Percentiles rank a stretch among this genome's conserved stretches.
Evolutionary conservation across 1,140 invertebrate genomes (phyloP).

Genomic region (Apis cerana): DNA sequence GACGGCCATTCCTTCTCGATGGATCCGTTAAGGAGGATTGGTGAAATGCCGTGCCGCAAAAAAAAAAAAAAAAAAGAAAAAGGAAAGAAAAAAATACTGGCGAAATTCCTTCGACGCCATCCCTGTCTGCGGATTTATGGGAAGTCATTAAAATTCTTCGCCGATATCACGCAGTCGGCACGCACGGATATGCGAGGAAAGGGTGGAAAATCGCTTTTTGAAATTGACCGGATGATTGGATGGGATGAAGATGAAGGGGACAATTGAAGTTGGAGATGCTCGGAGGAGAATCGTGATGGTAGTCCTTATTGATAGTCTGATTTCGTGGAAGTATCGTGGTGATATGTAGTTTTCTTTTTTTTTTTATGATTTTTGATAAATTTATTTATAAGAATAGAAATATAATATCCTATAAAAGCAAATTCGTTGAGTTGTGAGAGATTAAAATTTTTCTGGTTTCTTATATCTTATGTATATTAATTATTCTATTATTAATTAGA

Average conservation of each 20-base stretch:
- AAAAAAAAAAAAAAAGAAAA: neutral
- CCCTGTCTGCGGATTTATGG: neutral
- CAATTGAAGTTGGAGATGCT: neutral
- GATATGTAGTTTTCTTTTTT: too few species aligned
- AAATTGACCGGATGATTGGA: constrained; percentile 6
- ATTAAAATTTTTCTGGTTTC: too few species aligned
- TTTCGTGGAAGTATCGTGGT: too few species aligned
- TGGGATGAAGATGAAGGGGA: neutral
- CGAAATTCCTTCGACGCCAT: neutral
- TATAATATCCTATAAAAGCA: too few species aligned
- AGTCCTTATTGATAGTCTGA: neutral
- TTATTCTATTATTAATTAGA: too few species aligned
- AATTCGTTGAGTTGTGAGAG: too few species aligned
- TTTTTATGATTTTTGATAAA: too few species aligned
- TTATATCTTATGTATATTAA: too few species aligned
- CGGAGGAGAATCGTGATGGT: neutral
- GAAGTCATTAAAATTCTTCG: constrained; percentile 16
- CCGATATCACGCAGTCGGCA: neutral
- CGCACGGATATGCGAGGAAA: neutral
- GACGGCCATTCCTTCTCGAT: constrained; percentile 3
- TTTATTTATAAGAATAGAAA: too few species aligned
- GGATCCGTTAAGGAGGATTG: constrained; percentile 3
- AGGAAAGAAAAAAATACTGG: neutral
- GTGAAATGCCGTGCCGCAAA: neutral
- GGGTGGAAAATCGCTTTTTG: neutral